phyloP scores from a whole-genome alignment of 2,888 invertebrate species.

The Melolontha melolontha region DNA sequence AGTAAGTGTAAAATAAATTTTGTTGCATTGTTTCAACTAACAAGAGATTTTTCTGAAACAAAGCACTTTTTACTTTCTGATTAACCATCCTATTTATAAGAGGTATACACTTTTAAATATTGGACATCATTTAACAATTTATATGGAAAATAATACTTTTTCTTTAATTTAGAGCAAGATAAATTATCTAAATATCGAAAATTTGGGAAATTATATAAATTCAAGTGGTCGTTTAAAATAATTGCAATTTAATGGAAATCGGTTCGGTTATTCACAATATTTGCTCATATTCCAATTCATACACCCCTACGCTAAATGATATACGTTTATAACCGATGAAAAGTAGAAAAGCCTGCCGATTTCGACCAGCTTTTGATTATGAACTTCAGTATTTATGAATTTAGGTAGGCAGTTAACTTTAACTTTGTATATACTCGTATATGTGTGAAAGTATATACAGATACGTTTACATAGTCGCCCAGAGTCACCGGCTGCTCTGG shows the following conservation, averaged over 20 bases:
- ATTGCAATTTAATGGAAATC: neutral
- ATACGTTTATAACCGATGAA: conserved; percentile 18
- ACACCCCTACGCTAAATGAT: conserved; percentile 2
- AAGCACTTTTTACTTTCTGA: too few relatives aligned
- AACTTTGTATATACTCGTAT: conserved; percentile 1
- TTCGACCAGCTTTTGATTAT: conserved; percentile 27
- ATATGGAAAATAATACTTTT: too few relatives aligned
- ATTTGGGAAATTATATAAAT: too few relatives aligned
- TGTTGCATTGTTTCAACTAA: too few relatives aligned
- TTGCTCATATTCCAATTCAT: neutral
- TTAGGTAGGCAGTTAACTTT: conserved; percentile 19
- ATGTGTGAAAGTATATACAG: too few relatives aligned
- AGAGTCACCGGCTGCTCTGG: neutral
- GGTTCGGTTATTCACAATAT: neutral
- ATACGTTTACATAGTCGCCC: neutral
- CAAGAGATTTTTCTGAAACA: too few relatives aligned
- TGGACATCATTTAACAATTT: too few relatives aligned
- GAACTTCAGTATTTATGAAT: conserved; percentile 32
- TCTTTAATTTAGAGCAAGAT: too few relatives aligned
- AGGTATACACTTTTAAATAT: too few relatives aligned
- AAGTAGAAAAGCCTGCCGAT: conserved; percentile 10
- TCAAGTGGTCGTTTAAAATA: neutral
- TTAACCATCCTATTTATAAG: too few relatives aligned
- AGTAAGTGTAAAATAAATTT: too few relatives aligned
- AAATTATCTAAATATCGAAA: too few relatives aligned